Conservation (phyloP, 1,140 invertebrate genomes). For the Tetragonula clypearis region DNA sequence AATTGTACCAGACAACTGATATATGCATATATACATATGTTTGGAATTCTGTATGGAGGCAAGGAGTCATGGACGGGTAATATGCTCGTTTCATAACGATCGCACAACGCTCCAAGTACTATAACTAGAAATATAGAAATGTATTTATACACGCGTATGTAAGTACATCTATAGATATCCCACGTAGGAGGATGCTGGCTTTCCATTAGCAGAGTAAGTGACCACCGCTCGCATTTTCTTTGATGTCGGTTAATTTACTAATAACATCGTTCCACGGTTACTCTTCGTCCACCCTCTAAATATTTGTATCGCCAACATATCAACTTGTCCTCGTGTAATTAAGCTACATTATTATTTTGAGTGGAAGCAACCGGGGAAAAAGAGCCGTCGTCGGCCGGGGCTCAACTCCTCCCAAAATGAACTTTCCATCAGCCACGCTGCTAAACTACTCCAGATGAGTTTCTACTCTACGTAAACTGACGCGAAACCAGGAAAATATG, state of each 20-base stretch:
- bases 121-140: slow-evolving; percentile 31
- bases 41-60: neutral
- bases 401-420: slow-evolving; percentile 22
- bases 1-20: neutral
- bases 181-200: slow-evolving; percentile 71
- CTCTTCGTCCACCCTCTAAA: slow-evolving; percentile 75
- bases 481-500: neutral
- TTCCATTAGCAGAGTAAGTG: slow-evolving; percentile 80
- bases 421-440: slow-evolving; percentile 26
- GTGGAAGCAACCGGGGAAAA: slow-evolving; percentile 50
- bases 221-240: slow-evolving; percentile 78
- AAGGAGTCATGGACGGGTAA: neutral
- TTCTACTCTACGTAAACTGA: neutral
- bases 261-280: slow-evolving; percentile 75
- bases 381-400: slow-evolving; percentile 26
- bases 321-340: slow-evolving; percentile 72
- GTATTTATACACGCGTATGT: slow-evolving; percentile 39
- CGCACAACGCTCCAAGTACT: neutral
- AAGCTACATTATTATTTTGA: slow-evolving; percentile 70
- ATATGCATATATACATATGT: neutral
- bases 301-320: slow-evolving; percentile 79
- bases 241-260: slow-evolving; percentile 82
- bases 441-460: slow-evolving; percentile 29
- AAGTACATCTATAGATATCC: slow-evolving; percentile 54
- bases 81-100: slow-evolving; percentile 13